Evolutionary conservation across 2,797 vertebrate species (phyloP).

Genomic region (Phalanger gymnotis): DNA sequence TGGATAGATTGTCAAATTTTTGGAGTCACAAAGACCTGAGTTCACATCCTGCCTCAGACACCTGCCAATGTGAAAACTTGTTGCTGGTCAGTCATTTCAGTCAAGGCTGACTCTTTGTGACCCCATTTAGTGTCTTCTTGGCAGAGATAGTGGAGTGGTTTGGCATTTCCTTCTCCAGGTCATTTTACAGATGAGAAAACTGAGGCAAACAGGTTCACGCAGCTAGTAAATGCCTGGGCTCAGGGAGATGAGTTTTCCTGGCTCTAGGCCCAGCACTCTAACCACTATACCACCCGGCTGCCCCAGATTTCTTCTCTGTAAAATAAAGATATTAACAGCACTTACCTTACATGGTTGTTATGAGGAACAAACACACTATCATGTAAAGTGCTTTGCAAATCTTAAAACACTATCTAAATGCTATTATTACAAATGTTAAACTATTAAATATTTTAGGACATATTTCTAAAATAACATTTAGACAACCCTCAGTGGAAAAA

Average conservation of each 20-base stretch:
- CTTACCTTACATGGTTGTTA: neutral
- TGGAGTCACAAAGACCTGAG: neutral
- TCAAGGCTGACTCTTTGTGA: neutral
- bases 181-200: neutral
- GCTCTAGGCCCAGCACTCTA: neutral
- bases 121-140: neutral
- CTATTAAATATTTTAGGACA: neutral
- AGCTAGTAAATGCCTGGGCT: neutral
- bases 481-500: constrained; percentile 34
- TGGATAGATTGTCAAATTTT: neutral
- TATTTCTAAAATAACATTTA: constrained; percentile 1
- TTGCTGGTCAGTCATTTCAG: neutral
- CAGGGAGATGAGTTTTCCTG: neutral
- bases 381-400: neutral
- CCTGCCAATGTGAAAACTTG: neutral
- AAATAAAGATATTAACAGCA: neutral
- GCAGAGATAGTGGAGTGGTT: neutral
- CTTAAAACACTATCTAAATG: neutral
- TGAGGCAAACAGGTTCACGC: neutral
- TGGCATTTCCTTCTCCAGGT: neutral
- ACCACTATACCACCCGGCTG: neutral
- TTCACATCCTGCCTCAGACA: neutral
- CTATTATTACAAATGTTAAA: neutral
- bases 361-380: neutral
- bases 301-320: neutral